Conservation (phyloP, 2,888 invertebrate species). For the Salticus scenicus region DNA sequence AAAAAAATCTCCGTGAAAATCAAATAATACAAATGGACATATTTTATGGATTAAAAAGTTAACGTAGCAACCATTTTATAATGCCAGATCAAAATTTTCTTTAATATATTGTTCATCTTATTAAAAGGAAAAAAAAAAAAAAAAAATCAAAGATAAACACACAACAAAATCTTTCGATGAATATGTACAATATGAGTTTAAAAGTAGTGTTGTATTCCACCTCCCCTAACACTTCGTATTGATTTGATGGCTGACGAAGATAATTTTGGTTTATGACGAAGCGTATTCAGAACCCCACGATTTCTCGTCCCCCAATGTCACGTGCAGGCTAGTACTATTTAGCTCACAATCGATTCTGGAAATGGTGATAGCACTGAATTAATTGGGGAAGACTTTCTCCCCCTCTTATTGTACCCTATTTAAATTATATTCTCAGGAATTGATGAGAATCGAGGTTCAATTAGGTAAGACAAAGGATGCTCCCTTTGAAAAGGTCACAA, state of each 20-base stretch:
- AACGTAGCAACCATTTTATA: no score
- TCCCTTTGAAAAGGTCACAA: not conserved
- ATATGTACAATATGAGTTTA: no score
- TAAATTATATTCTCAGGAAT: conserved; percentile 49
- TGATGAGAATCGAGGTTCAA: conserved; percentile 34
- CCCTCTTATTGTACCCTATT: conserved; percentile 27
- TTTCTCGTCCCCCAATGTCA: conserved; percentile 39
- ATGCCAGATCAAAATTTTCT: no score
- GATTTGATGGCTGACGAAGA: conserved; percentile 34
- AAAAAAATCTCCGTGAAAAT: no score
- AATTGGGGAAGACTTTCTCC: conserved; percentile 57
- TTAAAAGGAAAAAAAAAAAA: no score
- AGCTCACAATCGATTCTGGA: conserved; percentile 35
- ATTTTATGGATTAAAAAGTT: no score
- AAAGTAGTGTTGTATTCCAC: no score
- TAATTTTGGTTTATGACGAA: conserved; percentile 69
- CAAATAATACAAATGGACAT: no score
- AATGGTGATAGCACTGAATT: conserved; percentile 56
- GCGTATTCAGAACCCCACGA: conserved; percentile 40
- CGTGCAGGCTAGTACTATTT: conserved; percentile 52
- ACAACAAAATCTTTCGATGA: no score
- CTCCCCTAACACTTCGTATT: not conserved
- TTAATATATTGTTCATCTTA: no score
- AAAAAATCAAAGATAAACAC: no score
- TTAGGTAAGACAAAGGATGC: conserved; percentile 17